Conservation (phyloP, 2,888 invertebrate species). For the Cecidostiba fungosa region DNA sequence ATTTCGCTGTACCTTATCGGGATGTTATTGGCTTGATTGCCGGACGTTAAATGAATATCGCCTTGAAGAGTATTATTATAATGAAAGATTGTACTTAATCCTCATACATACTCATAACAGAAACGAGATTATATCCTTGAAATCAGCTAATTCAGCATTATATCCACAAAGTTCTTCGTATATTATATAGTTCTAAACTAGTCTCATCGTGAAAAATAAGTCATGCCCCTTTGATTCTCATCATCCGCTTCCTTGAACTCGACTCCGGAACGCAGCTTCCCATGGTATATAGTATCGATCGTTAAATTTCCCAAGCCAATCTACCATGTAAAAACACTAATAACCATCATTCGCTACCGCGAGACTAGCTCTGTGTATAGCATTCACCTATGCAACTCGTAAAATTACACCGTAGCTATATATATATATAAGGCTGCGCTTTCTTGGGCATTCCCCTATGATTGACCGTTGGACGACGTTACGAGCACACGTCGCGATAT, state of each 20-base stretch:
- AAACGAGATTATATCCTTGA: not conserved
- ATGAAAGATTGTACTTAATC: not conserved
- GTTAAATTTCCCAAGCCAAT: slow-evolving; percentile 43
- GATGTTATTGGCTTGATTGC: slow-evolving; percentile 6
- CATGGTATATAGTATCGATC: not conserved
- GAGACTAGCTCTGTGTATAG: not conserved
- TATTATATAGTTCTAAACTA: not conserved
- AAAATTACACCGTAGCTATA: slow-evolving; percentile 41
- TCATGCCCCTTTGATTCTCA: not conserved
- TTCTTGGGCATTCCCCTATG: not conserved
- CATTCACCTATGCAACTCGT: slow-evolving; percentile 1
- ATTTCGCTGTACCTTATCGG: not conserved
- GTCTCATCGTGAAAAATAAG: not conserved
- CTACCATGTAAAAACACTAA: slow-evolving; percentile 37
- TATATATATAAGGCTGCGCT: not conserved
- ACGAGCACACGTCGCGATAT: not conserved
- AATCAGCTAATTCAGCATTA: not conserved
- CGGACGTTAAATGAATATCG: not conserved
- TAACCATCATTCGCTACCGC: slow-evolving; percentile 29
- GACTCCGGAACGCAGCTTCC: not conserved
- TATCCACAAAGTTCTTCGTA: not conserved
- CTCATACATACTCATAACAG: not conserved
- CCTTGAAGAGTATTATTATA: not conserved
- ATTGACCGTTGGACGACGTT: not conserved
- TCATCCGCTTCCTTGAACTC: not conserved